Evolutionary conservation across 2,888 invertebrate species (phyloP), one percentile per base, ranked within the genome.

Genomic region (Trissonchulus latispiculum): DNA sequence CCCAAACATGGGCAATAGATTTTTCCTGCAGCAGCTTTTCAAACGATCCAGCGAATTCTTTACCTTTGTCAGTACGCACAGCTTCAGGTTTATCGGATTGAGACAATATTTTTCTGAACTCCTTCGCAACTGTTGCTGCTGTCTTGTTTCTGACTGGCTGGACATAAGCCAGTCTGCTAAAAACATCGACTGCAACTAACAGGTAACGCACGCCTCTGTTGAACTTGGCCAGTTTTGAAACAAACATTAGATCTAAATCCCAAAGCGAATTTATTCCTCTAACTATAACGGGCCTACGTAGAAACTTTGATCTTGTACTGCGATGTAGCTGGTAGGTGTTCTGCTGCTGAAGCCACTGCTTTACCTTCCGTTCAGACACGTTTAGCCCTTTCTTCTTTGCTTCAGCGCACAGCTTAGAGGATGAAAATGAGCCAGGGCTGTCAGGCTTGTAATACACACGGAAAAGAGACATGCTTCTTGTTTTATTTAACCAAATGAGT

Each of bases 21-120:
- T 59, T 23, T 59, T 23, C 59, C 59, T 23, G 23, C 59, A 72
- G 71, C 70, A 62, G 31, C 36, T 59, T 59, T 23, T 59, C 59
- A n/a, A n/a, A n/a, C n/a, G n/a, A n/a, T n/a, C n/a, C n/a, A n/a
- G n/a, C n/a, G n/a, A n/a, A n/a, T n/a, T n/a, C n/a, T n/a, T n/a
- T n/a, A n/a, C n/a, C n/a, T n/a, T n/a, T n/a, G n/a, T n/a, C n/a
- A n/a, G n/a, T n/a, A n/a, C n/a, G n/a, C n/a, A n/a, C n/a, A n/a
- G n/a, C n/a, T n/a, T n/a, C n/a, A n/a, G n/a, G n/a, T 23, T 28
- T 59, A 59, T 28, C 59, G 59, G 59, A 59, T 28, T 28, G 59
- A 23, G 23, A 23, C 28, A 59, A 59, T 23, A 59, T 59, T 23
- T 59, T 59, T 59, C 23, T 28, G 28, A 59, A 59, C 23, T 23